These are phyloP conservation scores for Zoanthus sociatus DNA, from an alignment of 92 coral and sea anemone genomes.

Conservation along the genomic window DNA sequence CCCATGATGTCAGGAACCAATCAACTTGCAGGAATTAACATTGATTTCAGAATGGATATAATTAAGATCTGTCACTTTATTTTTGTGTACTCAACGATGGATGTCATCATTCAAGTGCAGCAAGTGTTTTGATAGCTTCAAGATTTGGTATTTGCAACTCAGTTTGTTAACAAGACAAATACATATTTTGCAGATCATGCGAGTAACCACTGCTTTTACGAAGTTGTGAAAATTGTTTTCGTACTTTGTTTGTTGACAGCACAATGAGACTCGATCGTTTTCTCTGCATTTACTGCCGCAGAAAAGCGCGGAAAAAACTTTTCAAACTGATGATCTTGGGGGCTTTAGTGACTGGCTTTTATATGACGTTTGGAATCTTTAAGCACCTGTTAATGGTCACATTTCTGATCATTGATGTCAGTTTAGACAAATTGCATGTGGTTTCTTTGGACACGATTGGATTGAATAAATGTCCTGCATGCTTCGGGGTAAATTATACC, in stretches of 20 bases:
- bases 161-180: too few relatives aligned
- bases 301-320: constrained; percentile 5
- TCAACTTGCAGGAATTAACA: too few relatives aligned
- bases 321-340: constrained; percentile 16
- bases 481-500: constrained; percentile 75
- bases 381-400: not conserved
- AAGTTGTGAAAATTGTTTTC: too few relatives aligned
- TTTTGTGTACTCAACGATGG: too few relatives aligned
- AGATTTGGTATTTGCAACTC: too few relatives aligned
- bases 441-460: constrained; percentile 54
- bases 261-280: not conserved
- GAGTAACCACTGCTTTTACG: too few relatives aligned
- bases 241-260: not conserved
- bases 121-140: too few relatives aligned
- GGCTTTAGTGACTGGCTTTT: not conserved
- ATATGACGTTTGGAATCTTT: not conserved
- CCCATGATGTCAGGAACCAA: too few relatives aligned
- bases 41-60: too few relatives aligned
- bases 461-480: constrained; percentile 75
- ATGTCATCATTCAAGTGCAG: too few relatives aligned
- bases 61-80: too few relatives aligned
- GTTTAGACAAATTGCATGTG: constrained; percentile 12
- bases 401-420: constrained; percentile 25
- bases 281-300: not conserved
- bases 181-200: too few relatives aligned